Base-by-base conservation (phyloP, 2,113 vertebrate species). In the Antechinus stuartii region DNA sequence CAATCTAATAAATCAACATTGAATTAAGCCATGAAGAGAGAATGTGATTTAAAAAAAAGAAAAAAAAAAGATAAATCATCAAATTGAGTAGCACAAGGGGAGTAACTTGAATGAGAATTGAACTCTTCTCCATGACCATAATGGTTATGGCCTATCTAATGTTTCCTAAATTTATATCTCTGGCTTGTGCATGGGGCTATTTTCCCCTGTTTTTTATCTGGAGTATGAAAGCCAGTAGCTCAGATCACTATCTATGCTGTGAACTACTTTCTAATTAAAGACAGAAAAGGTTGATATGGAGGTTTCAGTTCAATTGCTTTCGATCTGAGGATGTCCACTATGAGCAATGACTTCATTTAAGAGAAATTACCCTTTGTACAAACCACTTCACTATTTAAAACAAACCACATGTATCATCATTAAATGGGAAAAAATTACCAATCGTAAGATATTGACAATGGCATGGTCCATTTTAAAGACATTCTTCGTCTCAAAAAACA, bases 321-420 rank as follows among this genome's bases (percentile, higher is more conserved):
- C 98, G 98, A 99, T 99, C 98, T 98, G 98, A 98, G 98, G 97
- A 97, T 96, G 98, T 99, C 98, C 98, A 97, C 95, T 95, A 97
- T 98, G 98, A 99, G 98, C 98, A 99, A 98, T 99, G 98, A 98
- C 98, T 99, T 98, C 98, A 98, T 98, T 99, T 99, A 98, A 98
- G 97, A 98, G 95, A 97, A 99, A 99, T 99, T 99, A 98, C 98
- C 98, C 98, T 98, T 98, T 98, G 98, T 98, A 98, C 98, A 99
- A 98, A 98, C 98, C 96, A 98, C 98, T 99, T 99, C 99, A 99
- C 98, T 98, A 98, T 98, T 99, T 98, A 99, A 99, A 99, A 98
- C 98, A 99, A 99, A 99, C 97, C 97, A 92, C 98, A 99, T 99
- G 98, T 97, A 99, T 99, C 98, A 99, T 98, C 98, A 99, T 98